Evolutionary conservation across 2,888 invertebrate species (phyloP).

Genomic region (Acronicta psi): DNA sequence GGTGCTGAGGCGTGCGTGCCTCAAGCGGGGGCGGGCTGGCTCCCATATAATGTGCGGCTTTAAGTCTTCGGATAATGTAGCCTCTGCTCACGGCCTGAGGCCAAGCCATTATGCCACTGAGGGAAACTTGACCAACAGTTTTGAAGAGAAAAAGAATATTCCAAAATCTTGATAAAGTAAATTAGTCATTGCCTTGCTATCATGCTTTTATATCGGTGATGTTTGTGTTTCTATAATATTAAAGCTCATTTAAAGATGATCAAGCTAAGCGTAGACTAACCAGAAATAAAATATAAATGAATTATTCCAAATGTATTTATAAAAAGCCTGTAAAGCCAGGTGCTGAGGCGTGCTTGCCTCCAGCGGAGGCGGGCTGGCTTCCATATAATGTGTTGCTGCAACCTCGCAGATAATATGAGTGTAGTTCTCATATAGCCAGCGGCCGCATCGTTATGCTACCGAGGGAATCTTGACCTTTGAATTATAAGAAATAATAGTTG

Average conservation of each 20-base stretch:
- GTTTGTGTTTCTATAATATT: too few species aligned
- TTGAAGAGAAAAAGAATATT: constrained; percentile 25
- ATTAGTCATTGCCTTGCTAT: neutral
- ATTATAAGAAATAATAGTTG: constrained; percentile 9
- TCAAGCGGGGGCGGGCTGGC: constrained; percentile 62
- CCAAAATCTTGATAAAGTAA: constrained; percentile 16
- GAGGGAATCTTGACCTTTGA: constrained; percentile 37
- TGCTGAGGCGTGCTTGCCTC: constrained; percentile 61
- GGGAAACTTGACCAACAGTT: constrained; percentile 41
- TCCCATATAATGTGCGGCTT: constrained; percentile 53
- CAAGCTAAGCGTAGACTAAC: too few species aligned
- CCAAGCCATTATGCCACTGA: constrained; percentile 43
- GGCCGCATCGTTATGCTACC: constrained; percentile 46
- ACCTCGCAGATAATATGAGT: constrained; percentile 8
- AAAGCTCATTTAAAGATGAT: too few species aligned
- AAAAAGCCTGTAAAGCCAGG: constrained; percentile 44
- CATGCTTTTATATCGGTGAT: neutral
- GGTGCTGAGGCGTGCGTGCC: constrained; percentile 62
- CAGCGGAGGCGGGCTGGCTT: constrained; percentile 62
- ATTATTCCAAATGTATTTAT: too few species aligned
- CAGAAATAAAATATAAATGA: too few species aligned
- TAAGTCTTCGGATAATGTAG: constrained; percentile 8
- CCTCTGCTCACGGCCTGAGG: constrained; percentile 30
- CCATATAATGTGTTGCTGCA: constrained; percentile 49
- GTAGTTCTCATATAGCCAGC: constrained; percentile 21